A percentile compares a stretch with the other conserved stretches of the same genome.
These are phyloP conservation scores for Scaptomyza graminum DNA, from an alignment of 1,140 invertebrate genomes.

Conservation along the genomic window DNA sequence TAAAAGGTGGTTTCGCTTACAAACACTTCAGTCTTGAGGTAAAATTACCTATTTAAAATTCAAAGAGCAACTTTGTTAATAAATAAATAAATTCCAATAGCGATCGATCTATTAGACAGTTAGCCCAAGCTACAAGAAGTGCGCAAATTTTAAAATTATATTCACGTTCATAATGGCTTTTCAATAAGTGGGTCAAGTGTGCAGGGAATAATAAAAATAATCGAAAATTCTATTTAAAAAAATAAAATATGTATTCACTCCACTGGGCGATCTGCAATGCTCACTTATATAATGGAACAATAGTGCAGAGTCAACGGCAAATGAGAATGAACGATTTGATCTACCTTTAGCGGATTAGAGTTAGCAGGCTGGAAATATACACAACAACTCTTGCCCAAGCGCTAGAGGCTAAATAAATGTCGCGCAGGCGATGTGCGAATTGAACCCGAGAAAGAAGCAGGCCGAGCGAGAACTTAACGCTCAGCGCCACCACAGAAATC, in stretches of 20 bases:
- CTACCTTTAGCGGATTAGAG: constrained; percentile 83
- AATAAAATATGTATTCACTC: constrained; percentile 66
- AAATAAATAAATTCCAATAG: constrained; percentile 67
- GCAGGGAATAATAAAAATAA: constrained; percentile 47
- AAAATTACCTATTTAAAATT: constrained; percentile 12
- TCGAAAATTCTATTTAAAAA: not conserved
- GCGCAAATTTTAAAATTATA: constrained; percentile 32
- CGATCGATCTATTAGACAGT: constrained; percentile 29
- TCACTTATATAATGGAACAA: constrained; percentile 64
- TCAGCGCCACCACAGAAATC: constrained; percentile 18
- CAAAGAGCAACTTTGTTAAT: not conserved
- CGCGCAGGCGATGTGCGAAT: constrained; percentile 9
- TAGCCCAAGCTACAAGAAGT: constrained; percentile 53
- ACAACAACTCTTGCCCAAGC: constrained; percentile 74
- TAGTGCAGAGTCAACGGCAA: constrained; percentile 77
- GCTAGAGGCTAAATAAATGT: constrained; percentile 56
- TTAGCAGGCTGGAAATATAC: constrained; percentile 51
- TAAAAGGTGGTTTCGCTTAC: too few relatives aligned
- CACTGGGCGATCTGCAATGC: constrained; percentile 67
- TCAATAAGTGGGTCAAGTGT: constrained; percentile 69
- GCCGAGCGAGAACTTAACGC: constrained; percentile 10
- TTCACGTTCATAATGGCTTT: constrained; percentile 47
- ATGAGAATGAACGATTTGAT: constrained; percentile 74
- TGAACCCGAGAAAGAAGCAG: constrained; percentile 27
- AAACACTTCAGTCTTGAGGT: too few relatives aligned